These are phyloP conservation scores for Galaxias olidus DNA, from an alignment of 2,797 vertebrate species.

Conservation along the genomic window DNA sequence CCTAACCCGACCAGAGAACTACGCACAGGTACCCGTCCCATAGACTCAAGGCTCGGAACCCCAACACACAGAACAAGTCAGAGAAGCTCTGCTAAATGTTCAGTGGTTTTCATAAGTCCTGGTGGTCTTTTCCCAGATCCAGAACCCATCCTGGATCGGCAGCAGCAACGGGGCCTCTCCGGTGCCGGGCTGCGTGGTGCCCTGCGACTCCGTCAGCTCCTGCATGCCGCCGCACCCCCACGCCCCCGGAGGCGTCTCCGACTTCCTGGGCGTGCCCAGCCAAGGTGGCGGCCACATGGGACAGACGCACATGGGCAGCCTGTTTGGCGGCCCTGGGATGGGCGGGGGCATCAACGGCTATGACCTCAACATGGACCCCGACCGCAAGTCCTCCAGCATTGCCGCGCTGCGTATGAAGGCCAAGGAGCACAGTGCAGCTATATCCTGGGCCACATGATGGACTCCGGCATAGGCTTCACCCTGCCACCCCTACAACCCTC, in stretches of 20 bases:
- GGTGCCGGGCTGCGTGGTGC: slow-evolving; percentile 92
- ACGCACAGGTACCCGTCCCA: slow-evolving; percentile 95
- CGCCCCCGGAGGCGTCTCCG: slow-evolving; percentile 83
- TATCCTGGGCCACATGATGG: slow-evolving; percentile 95
- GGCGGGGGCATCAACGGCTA: slow-evolving; percentile 92
- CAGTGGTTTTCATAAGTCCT: neutral
- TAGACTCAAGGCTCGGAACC: neutral
- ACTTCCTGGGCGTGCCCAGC: slow-evolving; percentile 90
- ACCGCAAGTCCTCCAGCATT: slow-evolving; percentile 98
- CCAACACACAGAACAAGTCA: no score
- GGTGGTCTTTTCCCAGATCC: slow-evolving; percentile 79
- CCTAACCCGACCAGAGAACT: slow-evolving; percentile 95
- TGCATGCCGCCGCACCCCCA: slow-evolving; percentile 98
- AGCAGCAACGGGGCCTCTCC: slow-evolving; percentile 90
- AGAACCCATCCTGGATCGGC: slow-evolving; percentile 97
- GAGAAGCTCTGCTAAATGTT: neutral
- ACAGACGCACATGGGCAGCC: slow-evolving; percentile 96
- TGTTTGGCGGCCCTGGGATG: slow-evolving; percentile 87
- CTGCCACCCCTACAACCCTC: slow-evolving; percentile 23
- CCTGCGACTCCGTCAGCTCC: slow-evolving; percentile 91
- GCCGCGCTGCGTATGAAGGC: slow-evolving; percentile 98
- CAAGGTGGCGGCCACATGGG: slow-evolving; percentile 88
- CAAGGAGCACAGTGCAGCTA: slow-evolving; percentile 98
- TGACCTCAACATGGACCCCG: slow-evolving; percentile 93
- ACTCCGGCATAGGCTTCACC: slow-evolving; percentile 26